Evolutionary conservation across 1,140 invertebrate species (phyloP), one percentile per base, ranked within the genome.

Genomic region (Aphelenchoides besseyi): DNA sequence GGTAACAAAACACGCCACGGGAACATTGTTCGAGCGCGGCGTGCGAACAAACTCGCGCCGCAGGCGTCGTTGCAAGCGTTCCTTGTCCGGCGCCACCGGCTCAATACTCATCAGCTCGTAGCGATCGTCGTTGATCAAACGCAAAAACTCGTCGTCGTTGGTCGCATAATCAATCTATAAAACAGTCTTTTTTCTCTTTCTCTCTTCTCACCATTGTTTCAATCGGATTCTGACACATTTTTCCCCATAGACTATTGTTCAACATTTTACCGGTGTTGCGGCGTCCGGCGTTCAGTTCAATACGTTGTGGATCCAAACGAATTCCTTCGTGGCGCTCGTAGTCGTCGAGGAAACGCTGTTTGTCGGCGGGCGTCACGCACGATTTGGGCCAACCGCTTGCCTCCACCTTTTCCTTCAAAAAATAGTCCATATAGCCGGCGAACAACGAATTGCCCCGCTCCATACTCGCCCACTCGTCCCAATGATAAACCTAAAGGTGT

Each of bases 351-450:
- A n/a, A n/a, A n/a, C n/a, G n/a, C n/a, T n/a, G n/a, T 35, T 68
- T 48, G 0, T 64, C 23, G 2, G 33, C 70, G 9, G 28, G 12
- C 3, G 9, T 74, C 16, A 32, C 54, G 28, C 36, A 52, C n/a
- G 53, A 30, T 26, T 35, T 23, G 5, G 70, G 70, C 70, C 70
- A 71, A 2, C 70, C 70, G 30, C 70, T 73, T 28, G 70, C 71
- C 61, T 61, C 57, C 16, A 61, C 57, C 57, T 61, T 61, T 12
- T 18, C 16, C 57, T 61, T 61, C 12, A 67, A 5, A 69, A 71
- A 71, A 32, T 30, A 29, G 72, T 71, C 68, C 26, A 71, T 36
- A 70, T 71, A 71, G 3, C 26, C 53, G 1, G 52, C 68, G 70
- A 71, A 71, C 37, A 71, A 35, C 8, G 28, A 70, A 9, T 30